phyloP scores from a whole-genome alignment of 2,888 invertebrate species.

The Apamea crenata region DNA sequence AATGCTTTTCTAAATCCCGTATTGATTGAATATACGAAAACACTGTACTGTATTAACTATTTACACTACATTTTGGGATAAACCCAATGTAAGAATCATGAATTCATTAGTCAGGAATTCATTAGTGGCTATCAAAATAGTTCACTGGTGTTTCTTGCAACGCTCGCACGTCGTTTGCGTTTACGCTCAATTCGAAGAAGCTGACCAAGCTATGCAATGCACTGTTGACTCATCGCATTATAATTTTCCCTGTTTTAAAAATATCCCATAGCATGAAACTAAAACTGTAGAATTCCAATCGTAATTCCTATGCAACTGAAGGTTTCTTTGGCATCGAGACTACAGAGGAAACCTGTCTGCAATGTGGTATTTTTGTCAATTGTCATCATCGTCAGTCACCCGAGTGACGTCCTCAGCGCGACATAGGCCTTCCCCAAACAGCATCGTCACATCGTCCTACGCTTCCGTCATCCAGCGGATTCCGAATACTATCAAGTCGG shows the following conservation, averaged over 20 bases:
- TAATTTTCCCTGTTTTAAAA: slow-evolving; percentile 39
- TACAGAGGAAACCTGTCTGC: not conserved
- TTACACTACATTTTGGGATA: not conserved
- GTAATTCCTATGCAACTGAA: not conserved
- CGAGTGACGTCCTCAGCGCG: not conserved
- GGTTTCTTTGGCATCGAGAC: not conserved
- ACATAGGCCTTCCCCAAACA: not conserved
- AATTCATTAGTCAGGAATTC: slow-evolving; percentile 2
- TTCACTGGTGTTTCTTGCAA: not conserved
- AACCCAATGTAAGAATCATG: not conserved
- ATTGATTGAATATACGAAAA: not conserved
- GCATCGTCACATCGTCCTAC: not conserved
- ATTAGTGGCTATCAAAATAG: slow-evolving; percentile 14
- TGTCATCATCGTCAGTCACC: too few relatives aligned
- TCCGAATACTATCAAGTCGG: not conserved
- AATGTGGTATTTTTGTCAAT: not conserved
- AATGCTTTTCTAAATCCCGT: not conserved
- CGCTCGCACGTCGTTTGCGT: slow-evolving; percentile 3
- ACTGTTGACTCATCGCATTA: slow-evolving; percentile 38
- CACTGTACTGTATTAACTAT: not conserved
- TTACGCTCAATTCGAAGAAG: slow-evolving; percentile 22
- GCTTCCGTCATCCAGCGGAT: not conserved
- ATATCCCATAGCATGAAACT: slow-evolving; percentile 16
- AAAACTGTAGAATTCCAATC: not conserved
- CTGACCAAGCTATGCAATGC: slow-evolving; percentile 28